Percentiles rank a stretch among this genome's conserved stretches.
These are phyloP conservation scores for Gyrodactylus salaris DNA, from an alignment of 1,140 invertebrate species.

Conservation along the genomic window DNA sequence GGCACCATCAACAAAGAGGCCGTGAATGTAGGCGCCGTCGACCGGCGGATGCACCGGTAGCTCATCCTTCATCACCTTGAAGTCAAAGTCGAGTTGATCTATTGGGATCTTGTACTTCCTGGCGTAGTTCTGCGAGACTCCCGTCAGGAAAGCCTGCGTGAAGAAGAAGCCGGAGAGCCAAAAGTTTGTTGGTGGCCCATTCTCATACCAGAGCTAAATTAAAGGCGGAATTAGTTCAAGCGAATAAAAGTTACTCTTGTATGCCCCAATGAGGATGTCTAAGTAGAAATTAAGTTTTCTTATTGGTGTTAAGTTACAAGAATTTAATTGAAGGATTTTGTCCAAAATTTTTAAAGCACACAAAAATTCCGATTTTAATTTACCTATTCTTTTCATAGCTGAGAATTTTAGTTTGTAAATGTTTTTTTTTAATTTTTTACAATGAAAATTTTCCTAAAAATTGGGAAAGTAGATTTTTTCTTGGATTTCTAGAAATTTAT, in stretches of 20 bases:
- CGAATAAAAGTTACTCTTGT: background rate
- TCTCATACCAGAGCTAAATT: conserved; percentile 17
- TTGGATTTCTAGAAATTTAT: too few species aligned
- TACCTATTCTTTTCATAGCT: too few species aligned
- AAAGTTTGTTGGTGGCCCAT: conserved; percentile 15
- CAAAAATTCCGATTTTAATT: too few species aligned
- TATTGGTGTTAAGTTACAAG: background rate
- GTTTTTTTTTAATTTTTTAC: too few species aligned
- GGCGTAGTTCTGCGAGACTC: conserved; percentile 20
- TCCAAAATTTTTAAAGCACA: too few species aligned
- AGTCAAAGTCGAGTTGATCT: conserved; percentile 19
- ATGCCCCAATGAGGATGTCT: too few species aligned
- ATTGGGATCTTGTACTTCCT: conserved; percentile 19
- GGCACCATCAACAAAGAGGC: conserved; percentile 68
- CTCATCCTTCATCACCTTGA: conserved; percentile 14
- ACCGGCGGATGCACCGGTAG: conserved; percentile 27
- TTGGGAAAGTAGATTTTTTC: too few species aligned
- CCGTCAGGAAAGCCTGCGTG: conserved; percentile 22
- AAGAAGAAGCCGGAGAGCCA: conserved; percentile 23
- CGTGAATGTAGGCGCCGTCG: conserved; percentile 70
- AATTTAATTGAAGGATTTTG: background rate
- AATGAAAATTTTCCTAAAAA: too few species aligned
- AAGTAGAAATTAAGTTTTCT: too few species aligned
- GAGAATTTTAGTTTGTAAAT: too few species aligned
- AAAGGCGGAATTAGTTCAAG: background rate